A percentile compares a stretch with the other conserved stretches of the same genome.
phyloP scores from a whole-genome alignment of 2,797 vertebrate genomes.

The Botia almorhae region DNA sequence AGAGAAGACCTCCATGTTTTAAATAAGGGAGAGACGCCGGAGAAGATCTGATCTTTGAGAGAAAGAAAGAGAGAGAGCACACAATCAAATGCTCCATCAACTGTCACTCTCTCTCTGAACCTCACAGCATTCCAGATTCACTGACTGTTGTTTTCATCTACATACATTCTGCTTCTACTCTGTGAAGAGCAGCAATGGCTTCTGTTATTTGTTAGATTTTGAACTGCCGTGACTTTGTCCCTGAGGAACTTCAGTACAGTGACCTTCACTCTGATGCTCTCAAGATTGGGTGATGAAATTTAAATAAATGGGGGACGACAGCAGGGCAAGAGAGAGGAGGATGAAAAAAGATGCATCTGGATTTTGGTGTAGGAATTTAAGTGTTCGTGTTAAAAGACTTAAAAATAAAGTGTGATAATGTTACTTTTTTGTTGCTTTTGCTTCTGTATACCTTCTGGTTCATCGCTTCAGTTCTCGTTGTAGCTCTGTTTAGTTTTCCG shows the following conservation, averaged over 20 bases:
- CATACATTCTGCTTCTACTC: conserved; percentile 11
- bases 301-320: not conserved
- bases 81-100: not conserved
- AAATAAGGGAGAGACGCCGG: not conserved
- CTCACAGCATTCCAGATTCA: conserved; percentile 22
- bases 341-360: not conserved
- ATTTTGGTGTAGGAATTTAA: not conserved
- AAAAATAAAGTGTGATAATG: conserved; percentile 13
- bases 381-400: conserved; percentile 15
- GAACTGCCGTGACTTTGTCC: conserved; percentile 3
- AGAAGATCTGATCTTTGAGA: conserved; percentile 7
- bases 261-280: conserved; percentile 29
- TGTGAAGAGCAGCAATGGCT: not conserved
- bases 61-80: not conserved
- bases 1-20: conserved; percentile 1
- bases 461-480: conserved; percentile 10
- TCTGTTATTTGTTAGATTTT: conserved; percentile 7
- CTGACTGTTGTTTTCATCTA: conserved; percentile 14
- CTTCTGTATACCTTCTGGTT: conserved; percentile 11
- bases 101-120: not conserved
- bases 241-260: conserved; percentile 1
- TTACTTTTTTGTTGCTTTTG: conserved; percentile 21
- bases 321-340: not conserved
- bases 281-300: not conserved
- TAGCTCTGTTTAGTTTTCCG: conserved; percentile 19